Base-by-base conservation (phyloP, 1,140 invertebrate species). In the Zaprionus capensis region DNA sequence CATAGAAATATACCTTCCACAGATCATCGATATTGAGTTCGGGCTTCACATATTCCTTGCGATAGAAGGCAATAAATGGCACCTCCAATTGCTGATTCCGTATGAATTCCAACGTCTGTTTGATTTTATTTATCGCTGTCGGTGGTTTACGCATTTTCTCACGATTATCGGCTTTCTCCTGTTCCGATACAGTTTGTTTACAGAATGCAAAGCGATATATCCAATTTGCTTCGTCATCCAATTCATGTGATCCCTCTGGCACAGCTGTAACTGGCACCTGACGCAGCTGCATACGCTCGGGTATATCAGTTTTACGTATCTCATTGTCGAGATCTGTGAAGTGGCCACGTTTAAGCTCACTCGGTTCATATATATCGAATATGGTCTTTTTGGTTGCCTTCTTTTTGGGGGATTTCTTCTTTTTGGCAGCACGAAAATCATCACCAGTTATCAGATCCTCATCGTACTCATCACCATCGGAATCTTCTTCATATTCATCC, bases 61-160 rank as follows among this genome's bases (percentile, higher is more conserved):
- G 95, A 90, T 99, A 99, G 92, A 99, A 99, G 0, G 98, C 97
- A 82, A 99, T 99, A 91, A 99, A 99, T 1, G 99, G 98, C 26
- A 99, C 98, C 94, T 99, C 98, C 81, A 98, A 94, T 38, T 97
- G 96, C 81, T 99, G 97, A 93, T 99, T 99, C 15, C 99, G 94
- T 95, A 99, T 99, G 86, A 99, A 99, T 76, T 99, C 97, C 0
- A 99, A 93, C 0, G 98, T 97, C 93, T 99, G 98, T 56, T 96
- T 96, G 17, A 99, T 99, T 93, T 99, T 99, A 14, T 94, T 95
- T 7, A 98, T 94, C 0, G 96, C 88, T 76, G 78, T 94, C 85
- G 92, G 71, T 69, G 91, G 92, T 75, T 93, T 93, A 5, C 85
- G 85, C 74, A 82, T 75, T 63, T 88, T 91, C 28, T 92, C 88